Evolutionary conservation across 2,797 vertebrate species (phyloP).

Genomic region (Sciaenops ocellatus): DNA sequence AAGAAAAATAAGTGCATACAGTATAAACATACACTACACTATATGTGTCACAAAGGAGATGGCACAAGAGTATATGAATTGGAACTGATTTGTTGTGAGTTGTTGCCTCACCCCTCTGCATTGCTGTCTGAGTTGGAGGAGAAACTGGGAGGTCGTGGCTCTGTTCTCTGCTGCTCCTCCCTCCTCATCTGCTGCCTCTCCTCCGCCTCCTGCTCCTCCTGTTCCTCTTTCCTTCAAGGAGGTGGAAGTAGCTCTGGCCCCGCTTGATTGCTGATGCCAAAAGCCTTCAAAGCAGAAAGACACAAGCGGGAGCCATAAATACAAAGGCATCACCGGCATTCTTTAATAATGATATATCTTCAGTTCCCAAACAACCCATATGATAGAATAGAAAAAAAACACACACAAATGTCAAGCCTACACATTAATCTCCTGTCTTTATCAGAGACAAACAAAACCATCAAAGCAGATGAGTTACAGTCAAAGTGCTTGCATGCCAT

Average conservation of each 20-base stretch:
- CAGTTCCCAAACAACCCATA: conserved; percentile 3
- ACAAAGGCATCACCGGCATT: neutral
- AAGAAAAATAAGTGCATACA: neutral
- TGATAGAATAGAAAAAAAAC: conserved; percentile 21
- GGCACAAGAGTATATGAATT: neutral
- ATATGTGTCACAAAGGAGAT: no score
- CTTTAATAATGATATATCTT: conserved; percentile 45
- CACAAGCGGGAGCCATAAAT: conserved; percentile 33
- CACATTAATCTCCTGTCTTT: conserved; percentile 45
- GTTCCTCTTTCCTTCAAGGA: conserved; percentile 77
- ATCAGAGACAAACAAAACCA: conserved; percentile 46
- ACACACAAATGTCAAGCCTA: conserved; percentile 27
- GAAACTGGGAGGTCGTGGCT: conserved; percentile 63
- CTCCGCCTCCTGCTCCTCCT: conserved; percentile 55
- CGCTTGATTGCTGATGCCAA: conserved; percentile 79
- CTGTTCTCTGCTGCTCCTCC: conserved; percentile 42
- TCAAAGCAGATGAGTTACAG: conserved; percentile 48
- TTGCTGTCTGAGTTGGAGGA: conserved; percentile 58
- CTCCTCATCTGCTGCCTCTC: conserved; percentile 52
- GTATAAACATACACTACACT: neutral
- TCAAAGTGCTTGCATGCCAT: conserved; percentile 29
- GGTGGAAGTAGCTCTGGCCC: conserved; percentile 79
- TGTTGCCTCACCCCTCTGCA: conserved; percentile 40
- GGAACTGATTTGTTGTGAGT: conserved; percentile 11
- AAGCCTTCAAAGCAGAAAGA: conserved; percentile 64